Evolutionary conservation across 2,113 vertebrate species (phyloP).

Genomic region (Peromyscus polionotus): DNA sequence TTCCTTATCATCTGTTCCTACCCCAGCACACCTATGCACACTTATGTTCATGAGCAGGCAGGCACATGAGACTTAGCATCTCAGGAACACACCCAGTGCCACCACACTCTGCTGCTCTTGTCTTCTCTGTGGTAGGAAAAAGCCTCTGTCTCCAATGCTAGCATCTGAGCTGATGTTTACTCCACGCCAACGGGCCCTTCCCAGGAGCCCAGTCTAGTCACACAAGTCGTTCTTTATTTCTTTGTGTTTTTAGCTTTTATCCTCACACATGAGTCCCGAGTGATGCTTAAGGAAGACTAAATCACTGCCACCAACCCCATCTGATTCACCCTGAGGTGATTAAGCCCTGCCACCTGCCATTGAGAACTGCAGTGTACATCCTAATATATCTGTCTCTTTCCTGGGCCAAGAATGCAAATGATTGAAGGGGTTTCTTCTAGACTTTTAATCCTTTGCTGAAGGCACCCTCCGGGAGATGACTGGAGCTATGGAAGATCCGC

Average conservation of each 20-base stretch:
- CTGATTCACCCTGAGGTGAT: constrained; percentile 75
- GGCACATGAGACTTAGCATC: neutral
- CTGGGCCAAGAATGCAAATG: constrained; percentile 79
- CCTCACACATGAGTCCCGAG: constrained; percentile 61
- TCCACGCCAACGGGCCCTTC: neutral
- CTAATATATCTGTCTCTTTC: constrained; percentile 72
- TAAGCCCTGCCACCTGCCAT: constrained; percentile 68
- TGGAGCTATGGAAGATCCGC: neutral
- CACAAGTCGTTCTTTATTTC: neutral
- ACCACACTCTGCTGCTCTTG: neutral
- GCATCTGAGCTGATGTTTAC: neutral
- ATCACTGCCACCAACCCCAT: constrained; percentile 78
- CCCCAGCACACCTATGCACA: rapidly evolving
- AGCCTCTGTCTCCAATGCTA: neutral
- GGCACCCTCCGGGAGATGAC: neutral
- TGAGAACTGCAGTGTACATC: constrained; percentile 59
- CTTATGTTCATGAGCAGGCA: rapidly evolving
- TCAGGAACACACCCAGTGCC: rapidly evolving
- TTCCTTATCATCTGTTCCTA: neutral
- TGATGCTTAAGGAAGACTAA: constrained; percentile 78
- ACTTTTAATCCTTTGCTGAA: constrained; percentile 53
- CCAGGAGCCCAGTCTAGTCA: neutral
- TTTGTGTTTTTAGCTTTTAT: constrained; percentile 39
- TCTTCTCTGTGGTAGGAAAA: neutral
- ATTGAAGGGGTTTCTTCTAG: constrained; percentile 60